Percentiles rank a stretch among this genome's conserved stretches.
These are phyloP conservation scores for Euphonia xanthogaster DNA, from an alignment of 2,797 vertebrate species.

Conservation along the genomic window DNA sequence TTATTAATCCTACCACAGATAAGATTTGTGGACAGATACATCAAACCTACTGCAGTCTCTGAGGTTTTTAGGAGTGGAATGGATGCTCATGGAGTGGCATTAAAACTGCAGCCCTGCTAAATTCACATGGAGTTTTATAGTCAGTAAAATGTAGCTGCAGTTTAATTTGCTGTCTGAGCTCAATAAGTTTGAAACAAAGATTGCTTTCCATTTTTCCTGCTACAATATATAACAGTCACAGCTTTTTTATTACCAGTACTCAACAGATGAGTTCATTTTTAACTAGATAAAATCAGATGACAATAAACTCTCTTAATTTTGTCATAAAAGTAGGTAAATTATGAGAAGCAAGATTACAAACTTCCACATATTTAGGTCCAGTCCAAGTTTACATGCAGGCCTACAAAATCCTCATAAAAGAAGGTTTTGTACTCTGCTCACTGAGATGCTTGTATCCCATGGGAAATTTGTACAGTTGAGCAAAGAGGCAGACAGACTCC, in stretches of 20 bases:
- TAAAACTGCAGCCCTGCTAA: constrained; percentile 20
- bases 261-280: constrained; percentile 47
- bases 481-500: neutral
- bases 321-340: constrained; percentile 4
- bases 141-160: constrained; percentile 3
- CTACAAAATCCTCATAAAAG: neutral
- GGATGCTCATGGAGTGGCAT: neutral
- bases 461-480: neutral
- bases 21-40: neutral
- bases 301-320: constrained; percentile 19
- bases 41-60: neutral
- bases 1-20: neutral
- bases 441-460: neutral
- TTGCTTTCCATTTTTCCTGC: constrained; percentile 42
- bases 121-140: constrained; percentile 42
- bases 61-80: neutral
- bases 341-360: constrained; percentile 13
- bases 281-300: constrained; percentile 35
- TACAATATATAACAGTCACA: constrained; percentile 9
- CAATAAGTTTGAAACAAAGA: constrained; percentile 37
- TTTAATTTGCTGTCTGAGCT: constrained; percentile 46
- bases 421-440: neutral
- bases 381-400: neutral
- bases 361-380: neutral
- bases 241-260: constrained; percentile 37